A percentile compares a stretch with the other conserved stretches of the same genome.
phyloP scores from a whole-genome alignment of 2,888 invertebrate genomes.

The Sphinx pinastri region DNA sequence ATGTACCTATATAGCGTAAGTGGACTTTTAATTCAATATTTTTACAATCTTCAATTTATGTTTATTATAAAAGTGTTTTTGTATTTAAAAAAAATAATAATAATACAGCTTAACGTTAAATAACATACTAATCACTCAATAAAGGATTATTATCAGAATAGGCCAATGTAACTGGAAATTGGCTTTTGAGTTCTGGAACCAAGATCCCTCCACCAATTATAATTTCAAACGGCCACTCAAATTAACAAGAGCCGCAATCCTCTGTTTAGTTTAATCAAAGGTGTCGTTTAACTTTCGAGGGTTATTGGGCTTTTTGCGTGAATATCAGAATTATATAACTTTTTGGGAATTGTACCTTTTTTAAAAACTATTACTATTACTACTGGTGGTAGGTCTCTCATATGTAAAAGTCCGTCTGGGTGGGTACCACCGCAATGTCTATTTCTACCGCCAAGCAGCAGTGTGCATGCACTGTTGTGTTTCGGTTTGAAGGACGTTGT shows the following conservation, averaged over 20 bases:
- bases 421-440: no score
- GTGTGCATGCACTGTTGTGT: no score
- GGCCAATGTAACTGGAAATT: conserved; percentile 16
- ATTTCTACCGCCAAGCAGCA: no score
- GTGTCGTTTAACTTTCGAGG: conserved; percentile 62
- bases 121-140: conserved; percentile 5
- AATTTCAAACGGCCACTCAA: conserved; percentile 61
- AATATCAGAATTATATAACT: background rate
- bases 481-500: no score
- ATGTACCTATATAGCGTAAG: no score
- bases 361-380: background rate
- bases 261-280: conserved; percentile 69
- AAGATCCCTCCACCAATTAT: conserved; percentile 46
- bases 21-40: no score
- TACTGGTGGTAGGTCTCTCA: no score
- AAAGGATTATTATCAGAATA: conserved; percentile 19
- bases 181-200: conserved; percentile 13
- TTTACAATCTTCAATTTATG: no score
- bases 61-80: background rate
- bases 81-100: no score
- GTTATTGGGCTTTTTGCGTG: background rate
- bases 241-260: conserved; percentile 61
- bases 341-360: background rate
- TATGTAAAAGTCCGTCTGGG: no score
- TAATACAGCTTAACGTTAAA: background rate